Evolutionary conservation across 64 coral and sea anemone species (phyloP).

Genomic region (Hydrozoanthus tunicans): DNA sequence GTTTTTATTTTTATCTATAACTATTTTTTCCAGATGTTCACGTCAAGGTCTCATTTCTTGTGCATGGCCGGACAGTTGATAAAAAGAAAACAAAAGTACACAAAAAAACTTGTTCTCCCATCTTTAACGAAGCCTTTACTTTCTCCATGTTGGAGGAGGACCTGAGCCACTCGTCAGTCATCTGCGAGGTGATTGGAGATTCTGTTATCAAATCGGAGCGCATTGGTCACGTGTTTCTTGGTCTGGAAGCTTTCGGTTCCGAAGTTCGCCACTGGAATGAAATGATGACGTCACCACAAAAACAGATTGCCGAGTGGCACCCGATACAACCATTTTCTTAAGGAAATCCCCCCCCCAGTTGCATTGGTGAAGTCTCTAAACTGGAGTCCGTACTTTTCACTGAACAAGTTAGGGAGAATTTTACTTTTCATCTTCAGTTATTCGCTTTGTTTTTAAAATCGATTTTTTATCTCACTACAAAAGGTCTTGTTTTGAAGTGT

Average conservation of each 20-base stretch:
- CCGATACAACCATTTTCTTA: slow-evolving; percentile 52
- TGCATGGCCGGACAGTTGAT: slow-evolving; percentile 58
- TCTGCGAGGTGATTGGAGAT: slow-evolving; percentile 81
- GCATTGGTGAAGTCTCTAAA: not conserved
- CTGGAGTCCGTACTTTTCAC: too few species aligned
- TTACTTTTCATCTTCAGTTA: too few species aligned
- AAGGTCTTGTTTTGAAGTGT: too few species aligned
- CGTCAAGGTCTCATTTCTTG: slow-evolving; percentile 65
- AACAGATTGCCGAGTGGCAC: slow-evolving; percentile 81
- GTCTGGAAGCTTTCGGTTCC: slow-evolving; percentile 67
- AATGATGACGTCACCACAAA: slow-evolving; percentile 80
- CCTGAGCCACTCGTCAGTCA: slow-evolving; percentile 55
- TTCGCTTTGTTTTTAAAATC: too few species aligned
- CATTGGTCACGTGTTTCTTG: slow-evolving; percentile 79
- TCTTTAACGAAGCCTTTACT: slow-evolving; percentile 92
- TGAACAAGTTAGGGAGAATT: too few species aligned
- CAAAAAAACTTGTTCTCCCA: slow-evolving; percentile 60
- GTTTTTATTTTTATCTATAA: not conserved
- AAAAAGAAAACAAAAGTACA: slow-evolving; percentile 84
- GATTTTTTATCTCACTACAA: too few species aligned
- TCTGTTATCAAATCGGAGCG: slow-evolving; percentile 65
- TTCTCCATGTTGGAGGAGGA: slow-evolving; percentile 83
- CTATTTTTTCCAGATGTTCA: slow-evolving; percentile 50
- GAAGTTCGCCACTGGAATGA: slow-evolving; percentile 92
- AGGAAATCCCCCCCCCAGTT: not conserved